A percentile compares a stretch with the other conserved stretches of the same genome.
Evolutionary conservation across 1,140 invertebrate genomes (phyloP).

Genomic region (Aphidius gifuensis): DNA sequence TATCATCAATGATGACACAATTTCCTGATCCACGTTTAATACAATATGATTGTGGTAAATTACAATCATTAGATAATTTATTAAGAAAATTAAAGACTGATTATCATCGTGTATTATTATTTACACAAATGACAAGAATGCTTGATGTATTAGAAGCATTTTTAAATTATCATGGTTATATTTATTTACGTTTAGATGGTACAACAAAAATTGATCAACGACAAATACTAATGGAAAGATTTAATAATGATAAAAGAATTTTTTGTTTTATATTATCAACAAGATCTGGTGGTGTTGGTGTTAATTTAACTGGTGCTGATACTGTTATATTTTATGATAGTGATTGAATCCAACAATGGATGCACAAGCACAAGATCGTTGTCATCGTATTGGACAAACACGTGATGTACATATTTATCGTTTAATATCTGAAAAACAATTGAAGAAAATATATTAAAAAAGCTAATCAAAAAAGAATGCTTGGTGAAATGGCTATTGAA

Average conservation of each 20-base stretch:
- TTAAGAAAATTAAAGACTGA: constrained; percentile 79
- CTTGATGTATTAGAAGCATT: constrained; percentile 97
- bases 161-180: constrained; percentile 94
- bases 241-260: constrained; percentile 91
- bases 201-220: constrained; percentile 94
- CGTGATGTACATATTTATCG: constrained; percentile 99
- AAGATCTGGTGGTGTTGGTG: constrained; percentile 94
- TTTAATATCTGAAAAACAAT: constrained; percentile 94
- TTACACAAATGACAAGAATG: constrained; percentile 99
- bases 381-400: constrained; percentile 98
- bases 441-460: constrained; percentile 99
- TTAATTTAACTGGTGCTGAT: constrained; percentile 98
- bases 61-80: constrained; percentile 79
- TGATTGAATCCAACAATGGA: constrained; percentile 99
- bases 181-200: constrained; percentile 95
- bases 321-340: constrained; percentile 99
- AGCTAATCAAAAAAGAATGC: constrained; percentile 93
- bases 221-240: constrained; percentile 96
- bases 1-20: constrained; percentile 78
- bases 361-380: constrained; percentile 97
- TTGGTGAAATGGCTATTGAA: constrained; percentile 97
- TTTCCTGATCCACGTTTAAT: constrained; percentile 97
- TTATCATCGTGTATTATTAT: constrained; percentile 92
- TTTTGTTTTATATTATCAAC: constrained; percentile 99
- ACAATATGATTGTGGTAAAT: constrained; percentile 95